Evolutionary conservation across 1,140 invertebrate species (phyloP), one percentile per base, ranked within the genome.

Genomic region (Heliothis virescens): DNA sequence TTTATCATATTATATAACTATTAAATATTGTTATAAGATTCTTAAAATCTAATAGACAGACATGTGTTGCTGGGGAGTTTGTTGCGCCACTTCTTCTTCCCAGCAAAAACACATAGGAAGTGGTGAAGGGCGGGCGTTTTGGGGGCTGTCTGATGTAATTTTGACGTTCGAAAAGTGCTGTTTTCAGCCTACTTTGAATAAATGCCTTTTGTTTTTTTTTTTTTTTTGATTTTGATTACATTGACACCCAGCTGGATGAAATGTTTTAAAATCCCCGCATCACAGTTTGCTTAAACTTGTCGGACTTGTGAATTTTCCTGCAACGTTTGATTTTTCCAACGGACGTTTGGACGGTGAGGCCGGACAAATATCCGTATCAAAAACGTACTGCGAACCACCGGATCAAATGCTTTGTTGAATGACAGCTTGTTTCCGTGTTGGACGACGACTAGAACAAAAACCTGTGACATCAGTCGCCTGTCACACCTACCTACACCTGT

Each of bases 391-490:
- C 15, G 48, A 29, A 52, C 48, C 52, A 15, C 67, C 47, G 67
- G 48, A n/a, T 52, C 48, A 71, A 71, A 71, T 71, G 67, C 67
- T 71, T 53, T 71, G 48, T 71, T 52, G 47, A 52, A 71, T 71
- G 67, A 71, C 67, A 71, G 67, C 67, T 71, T 26, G 67, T 71
- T 53, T 71, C 21, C 4, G 67, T 52, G 48, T 29, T 15, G 13
- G 67, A 53, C 18, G 48, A n/a, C 5, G 21, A 71, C 16, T 52
- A 18, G 13, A 52, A 52, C 67, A 71, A 71, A 69, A 69, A 71
- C 13, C 21, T 71, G 5, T 7, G 9, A 63, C 15, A 41, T 2
- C 34, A 63, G 15, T 63, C 41, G 7, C 7, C 29, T 16, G 62
- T 63, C 53, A 9, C 55, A 10, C 15, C 18, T n/a, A 47, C 41